These are phyloP conservation scores for Toxostoma redivivum DNA, from an alignment of 2,113 vertebrate genomes.

Conservation along the genomic window DNA sequence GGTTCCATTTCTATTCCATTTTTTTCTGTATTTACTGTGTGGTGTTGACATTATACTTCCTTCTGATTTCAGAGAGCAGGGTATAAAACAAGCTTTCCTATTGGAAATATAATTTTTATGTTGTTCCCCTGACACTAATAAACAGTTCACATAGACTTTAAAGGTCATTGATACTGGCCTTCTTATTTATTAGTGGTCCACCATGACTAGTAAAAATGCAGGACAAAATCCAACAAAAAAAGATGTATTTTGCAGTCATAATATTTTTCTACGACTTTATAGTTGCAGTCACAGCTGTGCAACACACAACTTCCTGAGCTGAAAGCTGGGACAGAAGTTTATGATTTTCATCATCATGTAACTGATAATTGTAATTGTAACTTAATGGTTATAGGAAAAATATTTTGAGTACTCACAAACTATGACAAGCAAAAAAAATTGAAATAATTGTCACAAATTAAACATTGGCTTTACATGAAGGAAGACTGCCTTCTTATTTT, in stretches of 20 bases:
- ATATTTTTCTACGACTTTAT: not conserved
- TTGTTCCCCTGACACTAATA: not conserved
- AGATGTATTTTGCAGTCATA: not conserved
- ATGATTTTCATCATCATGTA: not conserved
- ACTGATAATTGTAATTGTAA: not conserved
- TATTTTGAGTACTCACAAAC: not conserved
- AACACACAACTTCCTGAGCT: not conserved
- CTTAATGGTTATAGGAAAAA: not conserved
- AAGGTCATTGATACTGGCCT: not conserved
- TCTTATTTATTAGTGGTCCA: not conserved
- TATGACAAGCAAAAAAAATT: not conserved
- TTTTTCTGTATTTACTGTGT: not conserved
- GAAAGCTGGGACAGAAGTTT: not conserved
- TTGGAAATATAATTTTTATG: not conserved
- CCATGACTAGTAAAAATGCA: not conserved
- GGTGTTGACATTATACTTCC: not conserved
- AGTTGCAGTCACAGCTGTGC: not conserved
- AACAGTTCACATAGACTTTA: not conserved
- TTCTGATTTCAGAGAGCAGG: not conserved
- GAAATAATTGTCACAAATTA: not conserved
- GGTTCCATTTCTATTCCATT: not conserved
- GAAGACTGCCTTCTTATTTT: not conserved
- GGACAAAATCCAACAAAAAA: not conserved
- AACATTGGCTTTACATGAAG: not conserved
- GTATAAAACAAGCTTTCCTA: not conserved